Base-by-base conservation (phyloP, 2,888 invertebrate genomes). In the Epistrophe eligans region DNA sequence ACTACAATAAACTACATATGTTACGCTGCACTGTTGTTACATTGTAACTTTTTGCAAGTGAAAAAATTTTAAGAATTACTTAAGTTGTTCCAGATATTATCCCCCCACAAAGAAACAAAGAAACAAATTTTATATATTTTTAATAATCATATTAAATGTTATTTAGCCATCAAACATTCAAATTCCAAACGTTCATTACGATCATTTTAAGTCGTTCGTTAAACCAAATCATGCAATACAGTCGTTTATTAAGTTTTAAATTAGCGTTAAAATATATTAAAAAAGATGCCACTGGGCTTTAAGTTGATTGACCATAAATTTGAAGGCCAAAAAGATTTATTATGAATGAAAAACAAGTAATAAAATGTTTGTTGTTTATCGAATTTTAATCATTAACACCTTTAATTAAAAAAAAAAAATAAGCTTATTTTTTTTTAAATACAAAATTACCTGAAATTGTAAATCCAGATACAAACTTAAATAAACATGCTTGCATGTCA, bases 401-500 rank as follows among this genome's bases (percentile, higher is more conserved):
- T 77, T 52, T 50, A 43, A n/a, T n/a, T n/a, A n/a, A n/a, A 24
- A 15, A 24, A 43, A 2, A 58, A 28, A 62, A 62, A 62, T 24
- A 43, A 43, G 62, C 24, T 83, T 83, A 15, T 19, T 15, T 43
- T 13, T 40, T 40, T 1, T 43, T 6, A 15, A 13, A 43, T 43
- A 10, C 4, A 38, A 32, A 72, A 77, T 58, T 72, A 57, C 40
- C 35, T 35, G 13, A 48, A 43, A 66, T 28, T 55, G 28, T 19
- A 45, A 62, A 58, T 79, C 43, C 8, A 55, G 9, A 77, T 58
- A 48, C 45, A 28, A 40, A 35, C 48, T 40, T 40, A 52, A 77
- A 64, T 17, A 40, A 4, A 45, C 57, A 57, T 83, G 83, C 79
- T 72, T 82, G 83, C 83, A 79, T 82, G 82, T 38, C 77, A 77